A percentile compares a stretch with the other conserved stretches of the same genome.
phyloP scores from a whole-genome alignment of 2,888 invertebrate genomes.

The Macropis europaea region DNA sequence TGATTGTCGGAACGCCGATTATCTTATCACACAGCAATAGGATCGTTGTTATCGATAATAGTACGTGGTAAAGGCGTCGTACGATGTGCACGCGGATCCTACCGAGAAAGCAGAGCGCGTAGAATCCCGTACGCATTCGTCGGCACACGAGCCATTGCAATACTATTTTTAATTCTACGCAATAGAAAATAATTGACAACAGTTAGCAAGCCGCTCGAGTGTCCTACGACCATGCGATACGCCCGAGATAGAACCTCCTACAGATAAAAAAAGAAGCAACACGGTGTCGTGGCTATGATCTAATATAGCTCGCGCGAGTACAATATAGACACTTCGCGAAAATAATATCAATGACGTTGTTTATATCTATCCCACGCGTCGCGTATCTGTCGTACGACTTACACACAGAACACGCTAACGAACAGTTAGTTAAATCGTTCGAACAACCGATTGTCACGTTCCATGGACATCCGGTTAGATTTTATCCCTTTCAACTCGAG shows the following conservation, averaged over 20 bases:
- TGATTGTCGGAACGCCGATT: neutral
- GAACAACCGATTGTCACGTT: neutral
- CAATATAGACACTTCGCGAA: conserved; percentile 6
- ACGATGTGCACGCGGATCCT: neutral
- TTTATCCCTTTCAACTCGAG: too few relatives aligned
- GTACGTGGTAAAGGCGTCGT: neutral
- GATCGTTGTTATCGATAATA: neutral
- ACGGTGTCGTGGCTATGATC: neutral
- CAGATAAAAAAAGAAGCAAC: neutral
- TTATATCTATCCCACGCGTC: conserved; percentile 14
- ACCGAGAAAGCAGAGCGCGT: neutral
- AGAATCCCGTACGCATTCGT: neutral
- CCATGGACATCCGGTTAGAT: too few relatives aligned
- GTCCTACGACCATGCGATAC: too few relatives aligned
- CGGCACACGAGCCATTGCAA: neutral
- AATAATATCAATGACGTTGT: conserved; percentile 16
- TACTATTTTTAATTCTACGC: conserved; percentile 15
- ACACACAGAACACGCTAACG: neutral
- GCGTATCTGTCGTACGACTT: neutral
- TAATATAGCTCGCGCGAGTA: neutral
- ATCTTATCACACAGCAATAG: neutral
- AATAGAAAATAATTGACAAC: too few relatives aligned
- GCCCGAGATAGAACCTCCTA: too few relatives aligned
- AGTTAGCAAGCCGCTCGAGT: too few relatives aligned
- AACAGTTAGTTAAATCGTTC: neutral